These are phyloP conservation scores for Agrochola macilenta DNA, from an alignment of 2,888 invertebrate genomes.

Conservation along the genomic window DNA sequence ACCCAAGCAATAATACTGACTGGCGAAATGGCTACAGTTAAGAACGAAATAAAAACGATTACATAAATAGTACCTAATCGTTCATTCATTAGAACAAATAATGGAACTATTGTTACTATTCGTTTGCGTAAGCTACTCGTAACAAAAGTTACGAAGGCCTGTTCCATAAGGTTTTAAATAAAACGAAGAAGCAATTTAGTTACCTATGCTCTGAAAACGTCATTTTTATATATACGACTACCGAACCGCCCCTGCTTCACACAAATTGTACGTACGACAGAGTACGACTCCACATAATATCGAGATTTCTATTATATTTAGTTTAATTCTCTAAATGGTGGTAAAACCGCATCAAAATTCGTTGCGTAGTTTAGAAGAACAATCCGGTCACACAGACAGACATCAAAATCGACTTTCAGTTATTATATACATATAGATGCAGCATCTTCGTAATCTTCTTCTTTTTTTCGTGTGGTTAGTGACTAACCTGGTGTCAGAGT, in stretches of 20 bases:
- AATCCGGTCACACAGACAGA: not conserved
- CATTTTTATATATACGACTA: not conserved
- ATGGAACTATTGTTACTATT: conserved; percentile 49
- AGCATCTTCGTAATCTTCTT: too few relatives aligned
- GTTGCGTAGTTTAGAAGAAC: not conserved
- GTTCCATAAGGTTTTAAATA: not conserved
- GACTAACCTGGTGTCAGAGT: too few relatives aligned
- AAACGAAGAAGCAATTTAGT: not conserved
- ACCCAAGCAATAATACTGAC: conserved; percentile 17
- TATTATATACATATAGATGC: too few relatives aligned
- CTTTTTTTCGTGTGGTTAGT: too few relatives aligned
- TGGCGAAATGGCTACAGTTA: not conserved
- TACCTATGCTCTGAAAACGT: not conserved
- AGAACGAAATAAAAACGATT: conserved; percentile 27
- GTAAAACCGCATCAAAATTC: not conserved
- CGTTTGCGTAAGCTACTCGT: conserved; percentile 31
- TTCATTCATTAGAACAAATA: conserved; percentile 48
- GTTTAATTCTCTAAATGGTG: not conserved
- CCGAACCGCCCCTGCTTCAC: too few relatives aligned
- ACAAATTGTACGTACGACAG: too few relatives aligned
- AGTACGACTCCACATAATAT: too few relatives aligned
- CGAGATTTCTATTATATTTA: too few relatives aligned
- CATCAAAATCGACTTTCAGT: not conserved
- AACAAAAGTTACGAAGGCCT: conserved; percentile 12
- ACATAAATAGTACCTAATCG: conserved; percentile 49